These are phyloP conservation scores for Phalanger gymnotis DNA, from an alignment of 2,797 vertebrate species.

Conservation along the genomic window DNA sequence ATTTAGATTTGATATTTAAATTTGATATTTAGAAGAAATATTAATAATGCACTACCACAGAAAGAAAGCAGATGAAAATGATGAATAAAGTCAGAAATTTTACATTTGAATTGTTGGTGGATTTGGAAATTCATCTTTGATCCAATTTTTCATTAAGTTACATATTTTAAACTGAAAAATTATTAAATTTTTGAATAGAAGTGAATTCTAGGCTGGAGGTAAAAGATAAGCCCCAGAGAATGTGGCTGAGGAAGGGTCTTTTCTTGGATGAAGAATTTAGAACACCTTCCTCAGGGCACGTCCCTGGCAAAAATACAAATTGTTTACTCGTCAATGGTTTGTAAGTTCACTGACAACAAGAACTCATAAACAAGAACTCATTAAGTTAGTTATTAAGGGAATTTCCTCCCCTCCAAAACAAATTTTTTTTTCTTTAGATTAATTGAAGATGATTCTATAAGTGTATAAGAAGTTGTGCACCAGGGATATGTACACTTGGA, in stretches of 20 bases:
- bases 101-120: constrained; percentile 45
- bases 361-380: background rate
- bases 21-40: constrained; percentile 29
- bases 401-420: constrained; percentile 19
- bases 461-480: background rate
- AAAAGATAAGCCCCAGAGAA: background rate
- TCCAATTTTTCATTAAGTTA: background rate
- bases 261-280: background rate
- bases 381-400: constrained; percentile 26
- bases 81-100: constrained; percentile 46
- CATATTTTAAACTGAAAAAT: background rate
- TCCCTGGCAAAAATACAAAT: background rate
- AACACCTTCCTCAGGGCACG: background rate
- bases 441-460: background rate
- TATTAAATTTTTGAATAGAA: background rate
- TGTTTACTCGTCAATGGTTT: background rate
- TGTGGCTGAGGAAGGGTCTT: background rate
- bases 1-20: constrained; percentile 41
- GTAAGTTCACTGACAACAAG: background rate
- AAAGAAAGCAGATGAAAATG: constrained; percentile 32
- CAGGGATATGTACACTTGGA: background rate
- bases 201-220: background rate
- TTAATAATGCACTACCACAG: background rate
- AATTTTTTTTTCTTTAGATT: constrained; percentile 32
- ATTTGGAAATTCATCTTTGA: constrained; percentile 44